Conservation (phyloP, 2,888 invertebrate genomes). For the Pegoplata infirma region DNA sequence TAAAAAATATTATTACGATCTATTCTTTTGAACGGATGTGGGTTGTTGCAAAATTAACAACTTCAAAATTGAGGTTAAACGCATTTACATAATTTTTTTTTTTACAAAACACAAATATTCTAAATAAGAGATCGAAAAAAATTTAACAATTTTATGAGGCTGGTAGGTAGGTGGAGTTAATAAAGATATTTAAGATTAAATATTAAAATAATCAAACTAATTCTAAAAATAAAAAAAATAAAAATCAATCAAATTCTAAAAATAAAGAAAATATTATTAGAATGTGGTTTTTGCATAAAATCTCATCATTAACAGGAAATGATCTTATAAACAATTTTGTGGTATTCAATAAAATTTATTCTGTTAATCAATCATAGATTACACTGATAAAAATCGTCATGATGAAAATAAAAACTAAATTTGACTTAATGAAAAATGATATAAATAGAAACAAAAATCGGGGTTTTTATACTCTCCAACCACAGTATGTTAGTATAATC, state of each 20-base stretch:
- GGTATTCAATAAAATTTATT: not conserved
- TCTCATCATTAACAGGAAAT: too few relatives aligned
- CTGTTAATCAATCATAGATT: not conserved
- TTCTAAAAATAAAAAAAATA: not conserved
- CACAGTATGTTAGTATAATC: too few relatives aligned
- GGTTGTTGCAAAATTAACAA: not conserved
- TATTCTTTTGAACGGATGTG: not conserved
- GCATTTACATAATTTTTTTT: not conserved
- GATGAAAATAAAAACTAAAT: too few relatives aligned
- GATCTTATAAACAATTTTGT: not conserved
- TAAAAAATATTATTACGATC: not conserved
- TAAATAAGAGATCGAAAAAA: not conserved
- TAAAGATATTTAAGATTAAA: not conserved
- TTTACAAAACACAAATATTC: too few relatives aligned
- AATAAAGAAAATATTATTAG: too few relatives aligned
- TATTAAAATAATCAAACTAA: not conserved
- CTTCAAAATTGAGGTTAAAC: slow-evolving; percentile 23
- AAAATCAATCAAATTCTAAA: too few relatives aligned
- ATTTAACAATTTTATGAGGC: not conserved
- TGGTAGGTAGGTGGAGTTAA: not conserved
- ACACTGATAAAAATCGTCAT: too few relatives aligned
- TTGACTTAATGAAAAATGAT: too few relatives aligned
- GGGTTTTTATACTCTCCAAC: too few relatives aligned
- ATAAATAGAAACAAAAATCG: too few relatives aligned
- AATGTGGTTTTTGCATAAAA: too few relatives aligned